Base-by-base conservation (phyloP, 2,888 invertebrate genomes). In the Clusia tigrina region DNA sequence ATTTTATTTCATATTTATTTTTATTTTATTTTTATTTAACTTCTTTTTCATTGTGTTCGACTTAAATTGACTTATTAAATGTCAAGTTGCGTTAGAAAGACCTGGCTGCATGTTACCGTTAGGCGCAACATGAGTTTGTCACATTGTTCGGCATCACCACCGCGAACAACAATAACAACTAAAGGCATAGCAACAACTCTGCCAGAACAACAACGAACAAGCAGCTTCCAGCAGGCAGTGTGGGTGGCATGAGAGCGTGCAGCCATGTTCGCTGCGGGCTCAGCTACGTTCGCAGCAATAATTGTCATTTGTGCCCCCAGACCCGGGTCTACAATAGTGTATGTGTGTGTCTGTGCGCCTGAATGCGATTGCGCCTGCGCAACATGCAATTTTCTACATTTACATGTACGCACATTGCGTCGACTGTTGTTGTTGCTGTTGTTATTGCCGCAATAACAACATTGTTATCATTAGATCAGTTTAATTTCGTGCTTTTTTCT, bases 41-140 rank as follows among this genome's bases (percentile, higher is more conserved):
- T n/a, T n/a, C n/a, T n/a, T n/a, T n/a, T n/a, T n/a, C n/a, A 20
- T 15, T 32, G 54, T 20, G 25, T 17, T 24, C 6, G 10, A 15
- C 58, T 51, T 63, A 77, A 77, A 77, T 74, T 77, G 77, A 76
- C 76, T 74, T 76, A 77, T 76, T 76, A 77, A 76, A 76, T 74
- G 76, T 77, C 74, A 77, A 74, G 58, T n/a, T 10, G 42, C 54
- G 9, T 15, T 42, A 3, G 42, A 42, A 42, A 42, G 42, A 42
- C 6, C 10, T 22, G 12, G 53, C 38, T 23, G 46, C 37, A 56
- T 37, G 51, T 61, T 61, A 57, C 61, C 61, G 61, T 61, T 61
- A 61, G 56, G 53, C 32, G 54, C 64, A 58, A 65, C 64, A 65
- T 60, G 61, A 59, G 64, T 64, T 64, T 58, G 60, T 64, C 60